Evolutionary conservation across 2,113 vertebrate species (phyloP).

Genomic region (Hucho hucho): DNA sequence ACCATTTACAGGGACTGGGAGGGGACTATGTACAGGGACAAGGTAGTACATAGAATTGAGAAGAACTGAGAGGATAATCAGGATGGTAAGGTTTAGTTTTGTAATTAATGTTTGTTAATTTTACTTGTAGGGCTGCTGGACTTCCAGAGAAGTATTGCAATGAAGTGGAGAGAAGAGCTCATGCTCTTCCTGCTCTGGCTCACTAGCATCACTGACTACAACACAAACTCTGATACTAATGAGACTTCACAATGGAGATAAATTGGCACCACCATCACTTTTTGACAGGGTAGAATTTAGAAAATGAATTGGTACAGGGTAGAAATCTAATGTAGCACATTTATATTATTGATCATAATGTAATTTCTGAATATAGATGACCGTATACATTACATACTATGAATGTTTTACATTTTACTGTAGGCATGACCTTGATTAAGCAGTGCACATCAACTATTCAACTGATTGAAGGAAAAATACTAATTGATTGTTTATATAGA

Average conservation of each 20-base stretch:
- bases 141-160: conserved; percentile 84
- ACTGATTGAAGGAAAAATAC: too few relatives aligned
- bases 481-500: too few relatives aligned
- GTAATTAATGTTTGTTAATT: neutral
- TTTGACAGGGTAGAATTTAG: too few relatives aligned
- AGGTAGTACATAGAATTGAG: neutral
- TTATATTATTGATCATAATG: too few relatives aligned
- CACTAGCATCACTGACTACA: conserved; percentile 4
- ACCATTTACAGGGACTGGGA: neutral
- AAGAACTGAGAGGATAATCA: neutral
- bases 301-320: too few relatives aligned
- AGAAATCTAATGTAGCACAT: neutral
- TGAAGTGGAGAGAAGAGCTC: conserved; percentile 75
- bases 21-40: neutral
- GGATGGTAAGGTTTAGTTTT: neutral
- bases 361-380: neutral
- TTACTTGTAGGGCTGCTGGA: conserved; percentile 71
- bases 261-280: too few relatives aligned
- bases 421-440: too few relatives aligned
- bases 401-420: too few relatives aligned
- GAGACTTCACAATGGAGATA: too few relatives aligned
- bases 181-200: conserved; percentile 20
- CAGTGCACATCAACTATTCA: too few relatives aligned
- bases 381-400: neutral
- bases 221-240: too few relatives aligned